Evolutionary conservation across 2,888 invertebrate species (phyloP).

Genomic region (Meliscaeva auricollis): DNA sequence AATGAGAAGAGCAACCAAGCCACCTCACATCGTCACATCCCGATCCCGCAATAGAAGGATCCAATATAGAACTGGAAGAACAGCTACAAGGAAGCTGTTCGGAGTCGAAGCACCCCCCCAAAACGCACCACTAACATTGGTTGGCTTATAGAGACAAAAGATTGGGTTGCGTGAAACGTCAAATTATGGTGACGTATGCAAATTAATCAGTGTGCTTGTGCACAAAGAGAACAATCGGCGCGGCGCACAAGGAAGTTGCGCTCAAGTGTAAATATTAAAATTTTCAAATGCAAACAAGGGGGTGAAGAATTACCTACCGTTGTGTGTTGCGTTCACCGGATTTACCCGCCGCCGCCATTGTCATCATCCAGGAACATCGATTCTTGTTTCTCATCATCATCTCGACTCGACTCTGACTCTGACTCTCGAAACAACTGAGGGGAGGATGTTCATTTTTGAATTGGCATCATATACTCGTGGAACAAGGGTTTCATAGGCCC

Average conservation of each 20-base stretch:
- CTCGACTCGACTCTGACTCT: not conserved
- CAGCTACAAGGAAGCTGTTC: not conserved
- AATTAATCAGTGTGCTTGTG: slow-evolving; percentile 75
- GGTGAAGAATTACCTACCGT: slow-evolving; percentile 13
- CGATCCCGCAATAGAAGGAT: not conserved
- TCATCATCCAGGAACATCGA: slow-evolving; percentile 12
- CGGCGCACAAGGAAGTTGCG: slow-evolving; percentile 70
- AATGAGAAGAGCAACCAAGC: slow-evolving; percentile 23
- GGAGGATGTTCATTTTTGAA: slow-evolving; percentile 65
- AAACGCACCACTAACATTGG: slow-evolving; percentile 21
- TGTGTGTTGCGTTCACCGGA: not conserved
- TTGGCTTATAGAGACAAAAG: slow-evolving; percentile 51
- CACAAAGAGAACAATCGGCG: slow-evolving; percentile 72
- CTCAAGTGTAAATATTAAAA: slow-evolving; percentile 76
- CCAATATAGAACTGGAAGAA: not conserved
- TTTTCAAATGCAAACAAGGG: slow-evolving; percentile 72
- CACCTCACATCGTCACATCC: not conserved
- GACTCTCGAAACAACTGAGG: slow-evolving; percentile 12
- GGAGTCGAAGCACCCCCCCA: slow-evolving; percentile 4
- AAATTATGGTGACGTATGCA: slow-evolving; percentile 77
- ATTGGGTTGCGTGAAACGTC: slow-evolving; percentile 73
- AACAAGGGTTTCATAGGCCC: slow-evolving; percentile 4
- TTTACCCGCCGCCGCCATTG: not conserved
- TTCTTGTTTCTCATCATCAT: slow-evolving; percentile 7
- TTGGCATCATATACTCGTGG: slow-evolving; percentile 55